phyloP scores from a whole-genome alignment of 1,140 invertebrate genomes.

The Nomia melanderi region DNA sequence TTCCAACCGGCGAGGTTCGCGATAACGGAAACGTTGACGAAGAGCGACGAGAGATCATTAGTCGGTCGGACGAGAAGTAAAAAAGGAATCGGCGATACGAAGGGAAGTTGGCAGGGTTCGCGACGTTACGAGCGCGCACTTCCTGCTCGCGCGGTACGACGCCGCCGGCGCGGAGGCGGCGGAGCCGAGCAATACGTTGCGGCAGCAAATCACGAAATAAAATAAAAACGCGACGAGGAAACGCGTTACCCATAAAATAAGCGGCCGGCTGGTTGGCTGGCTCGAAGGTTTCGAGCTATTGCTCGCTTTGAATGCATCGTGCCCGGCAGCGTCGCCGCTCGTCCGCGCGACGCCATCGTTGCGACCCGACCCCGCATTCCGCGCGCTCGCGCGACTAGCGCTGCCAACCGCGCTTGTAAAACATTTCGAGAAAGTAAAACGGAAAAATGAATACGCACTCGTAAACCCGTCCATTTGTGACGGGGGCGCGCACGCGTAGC shows the following conservation, averaged over 20 bases:
- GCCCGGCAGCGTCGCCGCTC: neutral
- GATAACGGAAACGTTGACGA: no score
- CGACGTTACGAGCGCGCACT: no score
- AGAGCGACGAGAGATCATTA: slow-evolving; percentile 3
- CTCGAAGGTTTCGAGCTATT: slow-evolving; percentile 50
- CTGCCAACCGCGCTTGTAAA: slow-evolving; percentile 27
- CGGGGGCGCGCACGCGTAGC: slow-evolving; percentile 1
- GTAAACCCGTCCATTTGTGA: slow-evolving; percentile 48
- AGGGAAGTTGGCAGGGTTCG: neutral
- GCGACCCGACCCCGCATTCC: neutral
- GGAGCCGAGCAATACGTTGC: slow-evolving; percentile 43
- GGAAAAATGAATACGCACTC: slow-evolving; percentile 27
- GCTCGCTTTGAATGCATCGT: slow-evolving; percentile 57
- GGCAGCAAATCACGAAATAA: slow-evolving; percentile 59
- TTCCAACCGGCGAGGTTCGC: neutral
- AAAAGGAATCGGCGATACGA: slow-evolving; percentile 24
- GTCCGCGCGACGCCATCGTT: neutral
- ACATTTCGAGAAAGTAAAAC: slow-evolving; percentile 12
- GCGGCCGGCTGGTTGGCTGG: slow-evolving; percentile 4
- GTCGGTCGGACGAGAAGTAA: slow-evolving; percentile 5
- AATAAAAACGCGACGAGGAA: slow-evolving; percentile 51
- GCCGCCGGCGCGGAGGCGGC: slow-evolving; percentile 1
- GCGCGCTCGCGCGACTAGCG: neutral
- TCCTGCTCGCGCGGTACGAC: slow-evolving; percentile 3
- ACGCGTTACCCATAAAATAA: slow-evolving; percentile 66